These are phyloP conservation scores for Pterostichus madidus DNA, from an alignment of 2,888 invertebrate species.

Conservation along the genomic window DNA sequence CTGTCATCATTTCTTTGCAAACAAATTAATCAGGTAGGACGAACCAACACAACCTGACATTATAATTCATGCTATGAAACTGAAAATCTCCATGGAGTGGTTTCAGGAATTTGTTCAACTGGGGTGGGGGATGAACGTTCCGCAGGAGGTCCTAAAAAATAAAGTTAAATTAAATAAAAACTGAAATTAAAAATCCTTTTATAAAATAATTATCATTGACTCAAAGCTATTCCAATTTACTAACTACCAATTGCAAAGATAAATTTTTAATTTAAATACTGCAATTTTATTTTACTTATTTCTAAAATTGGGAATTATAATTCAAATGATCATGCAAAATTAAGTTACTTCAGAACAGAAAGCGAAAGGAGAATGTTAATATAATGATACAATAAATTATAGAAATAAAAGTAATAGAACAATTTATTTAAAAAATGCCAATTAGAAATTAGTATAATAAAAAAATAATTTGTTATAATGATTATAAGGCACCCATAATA, in stretches of 20 bases:
- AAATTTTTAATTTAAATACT: constrained; percentile 1
- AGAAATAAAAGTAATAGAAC: not conserved
- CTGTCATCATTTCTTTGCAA: constrained; percentile 48
- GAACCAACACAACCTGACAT: constrained; percentile 32
- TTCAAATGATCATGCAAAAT: not conserved
- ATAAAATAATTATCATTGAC: not conserved
- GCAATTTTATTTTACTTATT: constrained; percentile 8
- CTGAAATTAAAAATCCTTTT: constrained; percentile 33
- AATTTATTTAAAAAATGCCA: no score
- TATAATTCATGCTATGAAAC: constrained; percentile 53
- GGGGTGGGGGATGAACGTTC: constrained; percentile 65
- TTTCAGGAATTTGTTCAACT: constrained; percentile 68
- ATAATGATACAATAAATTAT: not conserved
- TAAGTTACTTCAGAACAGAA: not conserved
- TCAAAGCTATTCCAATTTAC: not conserved
- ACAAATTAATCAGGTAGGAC: constrained; percentile 19
- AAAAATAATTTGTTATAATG: no score
- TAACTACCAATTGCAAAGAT: not conserved
- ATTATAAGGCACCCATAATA: no score
- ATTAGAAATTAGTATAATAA: no score
- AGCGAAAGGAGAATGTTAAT: not conserved
- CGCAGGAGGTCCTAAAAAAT: constrained; percentile 60
- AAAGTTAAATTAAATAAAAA: constrained; percentile 53
- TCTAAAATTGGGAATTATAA: not conserved
- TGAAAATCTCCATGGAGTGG: constrained; percentile 69